Base-by-base conservation (phyloP, 2,888 invertebrate species). In the Phaedon cochleariae region DNA sequence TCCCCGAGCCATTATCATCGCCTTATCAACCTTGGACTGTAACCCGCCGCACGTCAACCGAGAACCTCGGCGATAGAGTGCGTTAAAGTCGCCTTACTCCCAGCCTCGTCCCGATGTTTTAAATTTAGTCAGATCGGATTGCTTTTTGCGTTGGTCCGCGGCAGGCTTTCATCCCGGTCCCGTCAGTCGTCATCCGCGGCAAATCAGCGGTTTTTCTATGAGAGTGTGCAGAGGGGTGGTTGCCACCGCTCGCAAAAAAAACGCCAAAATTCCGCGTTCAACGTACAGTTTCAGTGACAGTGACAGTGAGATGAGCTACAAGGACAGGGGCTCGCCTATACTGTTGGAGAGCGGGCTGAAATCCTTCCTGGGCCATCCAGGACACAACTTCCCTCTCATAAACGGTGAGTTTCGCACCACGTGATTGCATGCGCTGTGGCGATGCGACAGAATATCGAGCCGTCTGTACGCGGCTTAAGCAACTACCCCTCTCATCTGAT, bases 291-390 rank as follows among this genome's bases (percentile, higher is more conserved):
- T 83, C 69, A 83, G 83, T 83, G 83, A 84, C 74, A 83, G 83
- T 83, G 83, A 83, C 74, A 87, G 88, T 90, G 90, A 89, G 88
- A 93, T 93, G 93, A 93, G 93, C 87, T 93, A 92, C 89, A 92
- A 93, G 89, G 93, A 93, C 89, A 91, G 92, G 87, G 81, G 80
- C 78, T 93, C 92, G 87, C 93, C 93, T 85, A 92, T 92, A 88
- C 90, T 93, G 85, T 90, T 92, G 87, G 93, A 93, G 89, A 92
- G 91, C 87, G 93, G 93, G 86, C 88, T 91, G 84, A 93, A 93
- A 89, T 92, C 92, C 81, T 90, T 93, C 86, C 90, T 93, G 84
- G 90, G 90, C 85, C 90, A 92, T 84, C 92, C 93, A 84, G 91
- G 91, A 86, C 90, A 91, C 85, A 90, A 91, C 85, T 91, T 90